Conservation (phyloP, 2,888 invertebrate species). For the Drosophila mayaguana region DNA sequence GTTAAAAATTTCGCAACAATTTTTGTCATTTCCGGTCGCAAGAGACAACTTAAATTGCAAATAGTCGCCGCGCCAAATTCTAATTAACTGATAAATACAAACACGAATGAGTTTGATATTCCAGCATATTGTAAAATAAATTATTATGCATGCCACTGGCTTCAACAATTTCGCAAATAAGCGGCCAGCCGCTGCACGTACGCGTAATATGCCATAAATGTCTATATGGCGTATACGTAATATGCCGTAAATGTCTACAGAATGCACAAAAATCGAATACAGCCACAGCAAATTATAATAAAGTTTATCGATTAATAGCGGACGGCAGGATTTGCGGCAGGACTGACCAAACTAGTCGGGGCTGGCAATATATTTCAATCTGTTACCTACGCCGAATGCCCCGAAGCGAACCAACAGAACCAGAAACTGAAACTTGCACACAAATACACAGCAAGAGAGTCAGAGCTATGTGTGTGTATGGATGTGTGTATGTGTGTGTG, state of each 20-base stretch:
- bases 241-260: conserved; percentile 21
- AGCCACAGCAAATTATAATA: conserved; percentile 71
- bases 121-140: conserved; percentile 44
- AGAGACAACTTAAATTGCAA: conserved; percentile 50
- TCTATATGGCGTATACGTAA: conserved; percentile 55
- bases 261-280: conserved; percentile 38
- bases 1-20: conserved; percentile 51
- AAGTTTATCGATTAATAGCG: conserved; percentile 73
- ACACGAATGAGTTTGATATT: conserved; percentile 36
- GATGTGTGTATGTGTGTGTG: too few relatives aligned
- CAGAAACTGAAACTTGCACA: conserved; percentile 4
- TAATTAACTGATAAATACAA: conserved; percentile 73
- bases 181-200: conserved; percentile 42
- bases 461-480: too few relatives aligned
- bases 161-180: conserved; percentile 33
- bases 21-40: conserved; percentile 59
- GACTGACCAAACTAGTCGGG: conserved; percentile 12
- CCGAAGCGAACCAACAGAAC: conserved; percentile 9
- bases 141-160: conserved; percentile 55
- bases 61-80: conserved; percentile 49
- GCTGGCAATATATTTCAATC: conserved; percentile 63
- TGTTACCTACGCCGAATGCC: conserved; percentile 51
- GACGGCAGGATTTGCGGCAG: neutral
- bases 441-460: neutral
- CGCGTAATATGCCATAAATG: conserved; percentile 16